phyloP scores from a whole-genome alignment of 2,888 invertebrate species.

The Gastrophysa polygoni region DNA sequence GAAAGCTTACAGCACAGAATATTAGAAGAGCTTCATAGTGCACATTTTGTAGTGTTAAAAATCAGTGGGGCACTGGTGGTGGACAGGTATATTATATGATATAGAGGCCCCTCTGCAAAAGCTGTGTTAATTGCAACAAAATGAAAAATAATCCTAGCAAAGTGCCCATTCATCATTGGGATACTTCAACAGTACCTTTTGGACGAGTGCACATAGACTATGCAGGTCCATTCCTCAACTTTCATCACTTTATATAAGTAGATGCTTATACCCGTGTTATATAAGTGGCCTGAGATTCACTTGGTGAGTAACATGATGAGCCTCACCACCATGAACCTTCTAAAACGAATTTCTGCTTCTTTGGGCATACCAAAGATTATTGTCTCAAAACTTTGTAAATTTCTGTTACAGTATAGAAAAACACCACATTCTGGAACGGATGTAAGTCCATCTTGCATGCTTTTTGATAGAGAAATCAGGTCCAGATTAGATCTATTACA shows the following conservation, averaged over 20 bases:
- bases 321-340: not conserved
- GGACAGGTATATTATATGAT: constrained; percentile 11
- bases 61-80: constrained; percentile 13
- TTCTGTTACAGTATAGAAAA: too few relatives aligned
- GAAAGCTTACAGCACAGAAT: constrained; percentile 5
- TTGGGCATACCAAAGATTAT: constrained; percentile 22
- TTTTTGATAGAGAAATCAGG: too few relatives aligned
- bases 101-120: constrained; percentile 19
- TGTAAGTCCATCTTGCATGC: too few relatives aligned
- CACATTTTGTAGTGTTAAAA: constrained; percentile 18
- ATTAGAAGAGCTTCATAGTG: constrained; percentile 20
- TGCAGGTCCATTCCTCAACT: constrained; percentile 19
- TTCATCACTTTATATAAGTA: constrained; percentile 9
- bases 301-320: not conserved
- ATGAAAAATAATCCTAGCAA: constrained; percentile 24
- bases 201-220: constrained; percentile 3
- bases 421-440: too few relatives aligned
- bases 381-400: constrained; percentile 14
- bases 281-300: not conserved
- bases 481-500: too few relatives aligned
- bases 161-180: constrained; percentile 45
- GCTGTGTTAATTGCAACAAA: constrained; percentile 16
- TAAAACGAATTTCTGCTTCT: constrained; percentile 15
- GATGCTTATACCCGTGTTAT: constrained; percentile 15
- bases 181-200: constrained; percentile 21